Evolutionary conservation across 1,140 invertebrate genomes (phyloP), one percentile per base, ranked within the genome.

Genomic region (Procambarus virginalis): DNA sequence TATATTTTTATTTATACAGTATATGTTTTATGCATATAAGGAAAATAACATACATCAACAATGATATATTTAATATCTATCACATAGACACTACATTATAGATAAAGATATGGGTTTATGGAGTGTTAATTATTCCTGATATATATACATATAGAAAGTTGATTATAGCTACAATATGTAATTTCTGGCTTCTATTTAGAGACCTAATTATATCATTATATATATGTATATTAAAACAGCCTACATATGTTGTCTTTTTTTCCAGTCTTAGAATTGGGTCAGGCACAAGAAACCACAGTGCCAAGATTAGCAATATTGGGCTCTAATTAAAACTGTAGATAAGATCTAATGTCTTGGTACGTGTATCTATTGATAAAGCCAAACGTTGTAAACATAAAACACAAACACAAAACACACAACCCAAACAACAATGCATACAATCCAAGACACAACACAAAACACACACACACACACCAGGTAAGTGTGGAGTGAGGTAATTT

Each of bases 11-110:
- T 34, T 34, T 34, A 34, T 34, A 34, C 34, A 34, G 34, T 34
- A 34, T 34, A 34, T 34, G 34, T 34, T 34, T 34, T 34, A 34
- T 34, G 34, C 34, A 34, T 34, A 34, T 34, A 34, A 34, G 34
- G 34, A 34, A 34, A 34, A 34, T 34, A 34, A 34, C 34, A 34
- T 34, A 34, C 34, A 34, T 34, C 46, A 82, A 82, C 80, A 82
- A 82, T 58, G 58, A 64, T 68, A 82, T 55, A 46, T 82, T 82
- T 82, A 82, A 45, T 82, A 45, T 68, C 34, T 73, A 73, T 68
- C 80, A 82, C 80, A 82, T 68, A 82, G 58, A 82, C 68, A 64
- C 68, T 68, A 82, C 80, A 82, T 34, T 82, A 82, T 82, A 82
- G 80, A 82, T 68, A 60, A 82, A 82, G 80, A 82, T 68, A 34